Base-by-base conservation (phyloP, 1,140 invertebrate genomes). In the Aphaenogaster ashmeadi region DNA sequence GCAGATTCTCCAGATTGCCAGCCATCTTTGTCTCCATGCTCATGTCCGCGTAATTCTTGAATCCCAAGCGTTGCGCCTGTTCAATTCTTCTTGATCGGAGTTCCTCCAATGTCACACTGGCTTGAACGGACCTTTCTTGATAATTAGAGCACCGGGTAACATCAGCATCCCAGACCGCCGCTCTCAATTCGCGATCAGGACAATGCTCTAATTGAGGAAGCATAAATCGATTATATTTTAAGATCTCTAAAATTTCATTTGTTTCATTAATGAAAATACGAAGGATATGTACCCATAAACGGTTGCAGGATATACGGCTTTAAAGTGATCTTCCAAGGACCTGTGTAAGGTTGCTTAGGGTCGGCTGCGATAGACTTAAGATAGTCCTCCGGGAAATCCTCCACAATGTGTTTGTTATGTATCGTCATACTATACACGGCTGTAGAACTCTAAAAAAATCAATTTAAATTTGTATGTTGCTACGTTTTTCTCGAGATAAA, bases 1-100 rank as follows among this genome's bases (percentile, higher is more conserved):
- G 95, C 1, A 99, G 97, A 95, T 97, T 98, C 38, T 98, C 96
- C n/a, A 98, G 94, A 88, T 94, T 97, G 50, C 97, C 97, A 3
- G 98, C 98, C 98, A 99, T 99, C 96, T 99, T 99, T 0, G 98
- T 99, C 96, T 98, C 97, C 98, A 99, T 98, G 47, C 98, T 98
- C 97, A 99, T 97, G 47, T 99, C 97, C 0, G 96, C 97, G 95
- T 96, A 99, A 84, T 96, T 97, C 71, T 97, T 95, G 94, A 97
- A 99, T 0, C 98, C 98, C 66, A 99, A 95, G 33, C 97, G 88
- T 91, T 97, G 96, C 0, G 98, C 98, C 92, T 98, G 96, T 66
- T 97, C 96, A 41, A 93, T 94, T 92, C 98, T 97, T 62, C 97
- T 92, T 52, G 91, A 93, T 52, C 98, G 96, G 64, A 99, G 98